Base-by-base conservation (phyloP, 1,140 invertebrate species). In the Orchesella cincta region DNA sequence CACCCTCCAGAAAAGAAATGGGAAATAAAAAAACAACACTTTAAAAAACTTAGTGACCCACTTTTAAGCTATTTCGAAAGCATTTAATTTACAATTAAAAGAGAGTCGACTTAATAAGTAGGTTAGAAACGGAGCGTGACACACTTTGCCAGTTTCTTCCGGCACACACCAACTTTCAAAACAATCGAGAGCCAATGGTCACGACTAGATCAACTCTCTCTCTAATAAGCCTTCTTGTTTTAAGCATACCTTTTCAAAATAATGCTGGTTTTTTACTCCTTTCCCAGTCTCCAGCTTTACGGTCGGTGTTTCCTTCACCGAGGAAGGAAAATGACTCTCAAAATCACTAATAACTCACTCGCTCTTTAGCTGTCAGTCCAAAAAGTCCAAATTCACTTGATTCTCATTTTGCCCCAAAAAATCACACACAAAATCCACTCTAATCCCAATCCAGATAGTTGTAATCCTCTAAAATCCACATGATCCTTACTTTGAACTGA, bases 201-300 rank as follows among this genome's bases (percentile, higher is more conserved):
- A 46, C 39, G 20, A 8, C 39, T 46, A 46, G 8, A 20, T 46
- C 8, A 8, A 46, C 39, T 46, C 20, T 46, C 8, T 46, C 8
- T 46, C 8, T 46, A 20, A 46, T 12, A 8, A 46, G 39, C 8
- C 8, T 8, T 46, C 8, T 46, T 46, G 8, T 46, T 46, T 46
- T 46, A 46, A 46, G 23, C 54, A 12, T 33, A 67, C 62, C 62
- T 67, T 67, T 23, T 67, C 29, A 23, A 67, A 67, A 16, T 29
- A 16, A 3, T 8, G 23, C 5, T 3, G 33, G n/a, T 67, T 31
- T 12, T 3, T 29, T 14, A 33, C 26, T 2, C 2, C 8, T 67
- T 12, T 31, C 62, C n/a, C n/a, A n/a, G 62, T 33, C 62, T 67
- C 62, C 62, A 67, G 62, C 62, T 67, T 67, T 33, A 67, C 62